Evolutionary conservation across 2,113 vertebrate genomes (phyloP), one percentile per base, ranked within the genome.

Genomic region (Calyptomena viridis): DNA sequence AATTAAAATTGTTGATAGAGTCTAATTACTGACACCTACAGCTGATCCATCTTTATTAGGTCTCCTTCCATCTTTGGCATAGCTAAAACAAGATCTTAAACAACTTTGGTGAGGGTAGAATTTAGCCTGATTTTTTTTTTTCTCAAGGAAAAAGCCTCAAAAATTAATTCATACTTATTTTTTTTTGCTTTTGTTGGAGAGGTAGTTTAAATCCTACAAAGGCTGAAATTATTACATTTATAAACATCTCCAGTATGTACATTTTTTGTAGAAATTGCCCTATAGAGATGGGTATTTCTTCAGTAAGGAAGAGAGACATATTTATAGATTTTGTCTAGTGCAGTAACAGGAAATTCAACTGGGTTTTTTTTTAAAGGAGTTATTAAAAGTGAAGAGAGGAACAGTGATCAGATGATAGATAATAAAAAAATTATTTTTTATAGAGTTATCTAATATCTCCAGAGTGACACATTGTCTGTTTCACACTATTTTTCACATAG

Each of bases 341-440:
- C 58, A 83, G 25, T 89, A 79, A 87, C 75, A 94, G 37, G n/a
- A 84, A 95, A 90, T 75, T 60, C 20, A 79, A 83, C n/a, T n/a
- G n/a, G n/a, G n/a, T 89, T 94, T 6, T 49, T 23, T 47, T 9
- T 24, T 46, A 46, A 37, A 39, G 49, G 21, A 81, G 12, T 18
- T 81, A 74, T 90, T 87, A 75, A 42, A 66, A 90, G 5, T 35
- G 76, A 79, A 87, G 35, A 52, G 44, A 93, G 44, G 6, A 93
- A 68, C 25, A 82, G 47, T 62, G 63, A 91, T 74, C 33, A 91
- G 76, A 74, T 67, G 14, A 39, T 37, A 91, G 12, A 74, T 67
- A 3, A 76, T 80, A 39, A 88, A 75, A 84, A 59, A 55, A 6
- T 18, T 60, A 10, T 60, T 88, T 90, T 93, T 19, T 27, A 58